Evolutionary conservation across 2,888 invertebrate genomes (phyloP), one percentile per base, ranked within the genome.

Genomic region (Aquatica leii): DNA sequence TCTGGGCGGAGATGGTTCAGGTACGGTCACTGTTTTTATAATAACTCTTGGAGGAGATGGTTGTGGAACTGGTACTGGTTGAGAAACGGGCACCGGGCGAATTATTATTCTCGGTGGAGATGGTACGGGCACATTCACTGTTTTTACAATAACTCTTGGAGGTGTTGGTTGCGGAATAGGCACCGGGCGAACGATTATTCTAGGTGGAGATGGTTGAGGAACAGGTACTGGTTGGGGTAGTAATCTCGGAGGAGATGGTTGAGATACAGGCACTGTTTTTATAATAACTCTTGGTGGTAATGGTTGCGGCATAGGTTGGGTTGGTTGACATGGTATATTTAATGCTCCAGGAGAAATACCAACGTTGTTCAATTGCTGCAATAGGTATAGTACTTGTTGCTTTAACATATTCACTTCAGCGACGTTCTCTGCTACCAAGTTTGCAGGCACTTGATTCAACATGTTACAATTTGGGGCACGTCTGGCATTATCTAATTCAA

Each of bases 231-330:
- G 34, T 54, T 49, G 52, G 1, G 58, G 31, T 12, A 63, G 24
- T 14, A 59, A 20, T 59, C 24, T 37, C 8, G 62, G 57, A 2
- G 24, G 24, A 24, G 24, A 4, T 35, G 56, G 17, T 35, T 20
- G 53, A 18, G 20, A n/a, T 24, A 2, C 18, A 20, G 9, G 3
- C 18, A 62, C 37, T 34, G 34, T n/a, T 17, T 35, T 46, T 8
- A 48, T 18, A 20, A 62, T 51, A n/a, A 62, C 9, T 8, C 62
- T 41, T 18, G 62, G 62, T 15, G 37, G 11, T 24, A 4, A 6
- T 24, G 24, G 24, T 24, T 24, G 24, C 4, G 6, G 6, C 2
- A 24, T 6, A 24, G 24, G 24, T 4, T 2, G 6, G 2, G 6
- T 6, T 4, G 24, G 24, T 24, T 24, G 4, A 24, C 24, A 24